Base-by-base conservation (phyloP, 2,113 vertebrate species). In the Myanophis thanlyinensis region DNA sequence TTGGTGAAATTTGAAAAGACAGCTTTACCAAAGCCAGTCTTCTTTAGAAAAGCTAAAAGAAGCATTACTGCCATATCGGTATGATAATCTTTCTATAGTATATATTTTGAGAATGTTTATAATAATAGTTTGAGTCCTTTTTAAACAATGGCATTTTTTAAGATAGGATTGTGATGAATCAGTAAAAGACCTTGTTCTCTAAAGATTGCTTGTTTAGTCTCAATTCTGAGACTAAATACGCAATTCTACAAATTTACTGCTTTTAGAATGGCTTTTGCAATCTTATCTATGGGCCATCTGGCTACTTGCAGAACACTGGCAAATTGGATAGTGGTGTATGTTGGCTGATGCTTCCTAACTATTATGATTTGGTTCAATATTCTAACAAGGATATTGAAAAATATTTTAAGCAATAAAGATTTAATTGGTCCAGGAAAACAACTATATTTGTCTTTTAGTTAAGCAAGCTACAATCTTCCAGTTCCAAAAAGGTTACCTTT, bases 401-500 rank as follows among this genome's bases (percentile, higher is more conserved):
- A 51, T 88, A 25, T 18, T 51, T 91, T 47, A 80, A 80, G 62
- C 40, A n/a, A 62, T 67, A 47, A 84, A 23, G 10, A 2, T 89
- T 89, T 84, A 84, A 52, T 40, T 85, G 30, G 30, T 27, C 51
- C 44, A 40, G n/a, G 27, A 27, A 85, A 85, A 48, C 44, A 56
- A 44, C 0, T 89, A 92, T 54, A 67, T 91, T 88, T 95, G 3
- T 52, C 91, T 5, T 93, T 56, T 86, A 98, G 98, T 91, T 97
- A 88, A 96, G 73, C 95, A 97, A 94, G 52, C 91, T 97, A 9
- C 97, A 97, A 0, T 52, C 87, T 0, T 88, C 97, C 87, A 97
- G 95, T 93, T 97, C 96, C 90, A 98, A 98, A 97, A 98, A 97
- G 93, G 98, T 98, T 90, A 98, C 98, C 0, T 98, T 98, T 91